A percentile compares a stretch with the other conserved stretches of the same genome.
Conservation (phyloP, 1,140 invertebrate species). For the Drosophila bifasciata region DNA sequence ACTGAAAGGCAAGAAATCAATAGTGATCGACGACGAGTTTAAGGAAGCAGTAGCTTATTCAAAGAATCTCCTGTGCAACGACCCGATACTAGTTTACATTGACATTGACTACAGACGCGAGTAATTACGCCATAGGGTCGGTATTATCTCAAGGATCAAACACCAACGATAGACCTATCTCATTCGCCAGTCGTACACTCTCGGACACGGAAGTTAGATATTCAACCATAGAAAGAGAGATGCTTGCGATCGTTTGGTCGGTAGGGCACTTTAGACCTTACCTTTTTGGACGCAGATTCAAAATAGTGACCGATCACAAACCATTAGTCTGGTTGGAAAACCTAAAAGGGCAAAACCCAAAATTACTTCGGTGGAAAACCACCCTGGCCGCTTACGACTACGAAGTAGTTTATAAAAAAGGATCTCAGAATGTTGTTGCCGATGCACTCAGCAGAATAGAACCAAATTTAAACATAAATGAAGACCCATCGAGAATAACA, state of each 20-base stretch:
- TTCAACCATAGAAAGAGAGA: slow-evolving; percentile 20
- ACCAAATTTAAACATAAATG: slow-evolving; percentile 6
- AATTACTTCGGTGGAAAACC: slow-evolving; percentile 18
- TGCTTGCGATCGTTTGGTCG: background rate
- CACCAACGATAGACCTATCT: slow-evolving; percentile 11
- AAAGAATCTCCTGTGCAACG: slow-evolving; percentile 10
- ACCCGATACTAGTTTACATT: slow-evolving; percentile 1
- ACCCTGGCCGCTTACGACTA: slow-evolving; percentile 7
- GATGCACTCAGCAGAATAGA: slow-evolving; percentile 24
- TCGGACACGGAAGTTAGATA: slow-evolving; percentile 10
- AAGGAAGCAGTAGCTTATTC: slow-evolving; percentile 2
- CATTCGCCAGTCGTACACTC: slow-evolving; percentile 5
- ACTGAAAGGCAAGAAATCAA: slow-evolving; percentile 20
- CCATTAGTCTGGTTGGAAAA: slow-evolving; percentile 11
- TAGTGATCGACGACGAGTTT: slow-evolving; percentile 11
- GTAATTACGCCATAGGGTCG: background rate
- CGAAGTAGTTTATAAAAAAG: slow-evolving; percentile 6
- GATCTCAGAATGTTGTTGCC: slow-evolving; percentile 8
- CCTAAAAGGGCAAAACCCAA: slow-evolving; percentile 7
- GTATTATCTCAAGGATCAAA: slow-evolving; percentile 1
- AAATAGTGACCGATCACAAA: slow-evolving; percentile 23
- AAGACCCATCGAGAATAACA: background rate
- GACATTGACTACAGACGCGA: slow-evolving; percentile 6
- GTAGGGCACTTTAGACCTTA: slow-evolving; percentile 4
- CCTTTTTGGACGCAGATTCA: slow-evolving; percentile 12